Evolutionary conservation across 1,140 invertebrate genomes (phyloP), one percentile per base, ranked within the genome.

Genomic region (Sarcophaga peregrina): DNA sequence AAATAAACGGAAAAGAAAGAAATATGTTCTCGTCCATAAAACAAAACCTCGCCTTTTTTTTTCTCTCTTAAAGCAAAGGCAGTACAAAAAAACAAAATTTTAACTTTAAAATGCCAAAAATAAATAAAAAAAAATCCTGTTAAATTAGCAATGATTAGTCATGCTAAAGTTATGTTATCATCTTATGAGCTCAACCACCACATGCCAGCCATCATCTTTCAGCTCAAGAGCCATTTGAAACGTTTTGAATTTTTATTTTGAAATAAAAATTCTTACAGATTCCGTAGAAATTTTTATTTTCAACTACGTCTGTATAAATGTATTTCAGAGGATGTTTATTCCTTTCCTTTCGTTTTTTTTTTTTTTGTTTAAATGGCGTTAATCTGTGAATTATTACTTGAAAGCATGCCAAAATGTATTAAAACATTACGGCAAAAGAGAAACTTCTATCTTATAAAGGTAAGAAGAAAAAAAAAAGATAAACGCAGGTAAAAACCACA

Each of bases 321-420:
- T n/a, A n/a, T n/a, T 45, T 13, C 73, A 45, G 15, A 45, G 37
- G 25, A 78, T 52, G 52, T 78, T 20, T 50, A 13, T 25, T 72
- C 62, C 62, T 72, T 78, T 50, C 10, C 17, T 50, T 17, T 76
- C 45, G n/a, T 46, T 15, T 76, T 47, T 11, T 76, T 76, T 47
- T 48, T 76, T 47, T n/a, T 6, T 4, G 13, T 25, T 47, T 78
- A 78, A 78, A 78, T 78, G 75, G 75, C 48, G 75, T 78, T 78
- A 78, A 78, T 78, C 75, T 78, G 75, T 78, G 75, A 78, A 78
- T 78, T 78, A 78, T 78, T 78, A 78, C 75, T 47, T 47, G 50
- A 78, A 78, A 78, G 75, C 75, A 78, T 78, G 75, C 47, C 75
- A 78, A 78, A 78, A 78, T 78, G 75, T 78, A 78, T 78, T 78